Base-by-base conservation (phyloP, 2,888 invertebrate species). In the Noctua janthina region DNA sequence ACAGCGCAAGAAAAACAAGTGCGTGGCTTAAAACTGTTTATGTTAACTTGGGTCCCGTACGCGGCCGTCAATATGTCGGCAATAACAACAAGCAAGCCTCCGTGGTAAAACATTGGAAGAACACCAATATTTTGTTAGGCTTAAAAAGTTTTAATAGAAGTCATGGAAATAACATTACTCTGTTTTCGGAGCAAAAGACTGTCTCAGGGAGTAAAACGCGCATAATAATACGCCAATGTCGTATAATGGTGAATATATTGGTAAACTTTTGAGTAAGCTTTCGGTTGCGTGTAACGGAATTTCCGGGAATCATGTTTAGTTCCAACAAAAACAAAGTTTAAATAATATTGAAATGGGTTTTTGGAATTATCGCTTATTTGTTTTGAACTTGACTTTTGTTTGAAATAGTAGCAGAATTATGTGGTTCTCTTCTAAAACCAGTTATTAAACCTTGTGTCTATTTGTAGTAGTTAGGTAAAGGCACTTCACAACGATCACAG, bases 101-200 rank as follows among this genome's bases (percentile, higher is more conserved):
- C 81, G 84, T 80, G 54, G 59, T 59, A 80, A 83, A 88, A 83
- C 84, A 90, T 79, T 81, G 74, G 78, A 83, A 82, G 79, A 84
- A 84, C 79, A 81, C 68, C 83, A 85, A 90, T 89, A 89, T 89
- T 87, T 85, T 88, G 84, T 84, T 89, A 85, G 90, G 90, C 90
- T 92, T 89, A 89, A 87, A 90, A 92, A 92, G 90, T 92, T 92
- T 91, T 91, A 91, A 91, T 91, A 90, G 87, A 90, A 91, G 75
- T 80, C 79, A 91, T 87, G 86, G 84, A 78, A 87, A 88, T 86
- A 88, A 81, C 87, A 84, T 85, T 82, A 87, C 83, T 90, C 71
- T 79, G 78, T 83, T 82, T 84, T 66, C 73, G 79, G 66, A 82
- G 71, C 59, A 71, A 83, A 71, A 54, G 49, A 76, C 46, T 70